phyloP scores from a whole-genome alignment of 1,140 invertebrate species.

The Cydia strobilella region DNA sequence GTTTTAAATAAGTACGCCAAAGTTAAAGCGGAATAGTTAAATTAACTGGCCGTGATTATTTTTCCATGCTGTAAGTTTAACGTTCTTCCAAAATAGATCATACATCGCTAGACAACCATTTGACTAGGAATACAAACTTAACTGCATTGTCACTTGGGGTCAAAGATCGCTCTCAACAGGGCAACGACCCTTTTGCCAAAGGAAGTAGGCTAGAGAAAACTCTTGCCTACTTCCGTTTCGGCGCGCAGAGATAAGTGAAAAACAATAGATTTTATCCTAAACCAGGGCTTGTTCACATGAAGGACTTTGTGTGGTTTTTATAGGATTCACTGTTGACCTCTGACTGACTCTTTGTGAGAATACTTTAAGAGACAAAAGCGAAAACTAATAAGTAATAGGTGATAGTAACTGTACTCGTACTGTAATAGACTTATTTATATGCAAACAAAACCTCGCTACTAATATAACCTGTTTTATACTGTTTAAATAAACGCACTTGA shows the following conservation, averaged over 20 bases:
- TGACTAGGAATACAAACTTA: conserved; percentile 42
- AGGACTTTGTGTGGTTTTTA: not conserved
- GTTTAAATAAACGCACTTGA: not conserved
- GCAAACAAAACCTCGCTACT: not conserved
- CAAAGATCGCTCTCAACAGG: conserved; percentile 41
- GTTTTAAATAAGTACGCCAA: not conserved
- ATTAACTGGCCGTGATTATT: not conserved
- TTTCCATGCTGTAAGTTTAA: not conserved
- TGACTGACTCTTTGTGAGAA: not conserved
- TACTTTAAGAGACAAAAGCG: too few relatives aligned
- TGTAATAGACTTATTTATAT: not conserved
- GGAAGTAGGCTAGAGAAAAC: too few relatives aligned
- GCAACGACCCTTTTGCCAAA: conserved; percentile 1
- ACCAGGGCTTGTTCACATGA: not conserved
- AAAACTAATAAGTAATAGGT: not conserved
- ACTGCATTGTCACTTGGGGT: conserved; percentile 45
- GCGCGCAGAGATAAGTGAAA: conserved; percentile 18
- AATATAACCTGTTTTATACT: conserved; percentile 6
- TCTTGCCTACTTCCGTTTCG: conserved; percentile 14
- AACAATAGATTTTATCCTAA: conserved; percentile 1
- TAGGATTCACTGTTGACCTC: not conserved
- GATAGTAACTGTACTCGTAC: too few relatives aligned
- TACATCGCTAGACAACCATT: conserved; percentile 42
- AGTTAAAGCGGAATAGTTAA: not conserved
- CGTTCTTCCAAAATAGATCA: not conserved